Conservation (phyloP, 1,140 invertebrate genomes). For the Eueides isabella region DNA sequence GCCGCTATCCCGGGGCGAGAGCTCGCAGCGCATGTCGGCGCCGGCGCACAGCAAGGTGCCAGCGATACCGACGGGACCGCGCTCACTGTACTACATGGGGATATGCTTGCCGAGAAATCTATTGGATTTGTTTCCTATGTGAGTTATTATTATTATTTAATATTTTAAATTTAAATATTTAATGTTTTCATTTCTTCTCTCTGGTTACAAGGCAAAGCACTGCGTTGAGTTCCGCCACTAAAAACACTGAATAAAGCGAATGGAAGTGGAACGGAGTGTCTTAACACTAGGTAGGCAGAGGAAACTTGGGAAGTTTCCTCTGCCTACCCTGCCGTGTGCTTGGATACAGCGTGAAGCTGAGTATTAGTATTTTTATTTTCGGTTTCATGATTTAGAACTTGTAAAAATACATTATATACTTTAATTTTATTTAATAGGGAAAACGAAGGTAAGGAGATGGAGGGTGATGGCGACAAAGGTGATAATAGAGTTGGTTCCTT, state of each 20-base stretch:
- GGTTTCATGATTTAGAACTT: too few species aligned
- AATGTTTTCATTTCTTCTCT: too few species aligned
- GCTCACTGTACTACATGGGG: conserved; percentile 85
- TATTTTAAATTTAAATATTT: too few species aligned
- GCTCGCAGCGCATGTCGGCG: conserved; percentile 13
- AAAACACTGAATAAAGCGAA: too few species aligned
- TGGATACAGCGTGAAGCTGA: too few species aligned
- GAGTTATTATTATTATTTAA: conserved; percentile 5
- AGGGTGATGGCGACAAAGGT: conserved; percentile 13
- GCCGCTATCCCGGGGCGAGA: conserved; percentile 55
- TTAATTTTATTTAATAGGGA: conserved; percentile 8
- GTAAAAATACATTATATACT: not conserved
- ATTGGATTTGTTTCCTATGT: conserved; percentile 86
- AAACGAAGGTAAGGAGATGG: conserved; percentile 18
- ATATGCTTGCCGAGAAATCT: conserved; percentile 89
- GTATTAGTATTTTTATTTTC: too few species aligned
- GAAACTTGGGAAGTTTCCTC: too few species aligned
- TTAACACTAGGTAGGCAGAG: too few species aligned
- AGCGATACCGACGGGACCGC: conserved; percentile 36
- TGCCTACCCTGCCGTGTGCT: too few species aligned
- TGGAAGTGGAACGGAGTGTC: too few species aligned
- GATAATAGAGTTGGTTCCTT: conserved; percentile 9
- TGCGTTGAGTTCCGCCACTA: too few species aligned
- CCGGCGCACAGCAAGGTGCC: conserved; percentile 26
- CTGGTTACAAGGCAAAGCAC: too few species aligned